These are phyloP conservation scores for Ptilonorhynchus violaceus DNA, from an alignment of 2,113 vertebrate species.

Conservation along the genomic window DNA sequence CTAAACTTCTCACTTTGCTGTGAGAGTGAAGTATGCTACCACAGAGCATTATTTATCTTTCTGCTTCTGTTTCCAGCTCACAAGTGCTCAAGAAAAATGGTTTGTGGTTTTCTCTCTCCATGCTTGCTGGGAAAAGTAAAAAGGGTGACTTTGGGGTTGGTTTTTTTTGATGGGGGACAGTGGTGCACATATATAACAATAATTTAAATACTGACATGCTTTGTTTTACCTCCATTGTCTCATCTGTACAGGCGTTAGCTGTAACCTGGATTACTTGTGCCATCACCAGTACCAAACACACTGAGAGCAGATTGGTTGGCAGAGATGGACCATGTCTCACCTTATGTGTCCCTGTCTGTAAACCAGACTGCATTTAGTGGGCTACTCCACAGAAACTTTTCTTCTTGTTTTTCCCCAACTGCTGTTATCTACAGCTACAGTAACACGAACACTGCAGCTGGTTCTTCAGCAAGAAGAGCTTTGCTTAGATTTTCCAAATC, in stretches of 20 bases:
- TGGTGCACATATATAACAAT: neutral
- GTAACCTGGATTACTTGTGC: neutral
- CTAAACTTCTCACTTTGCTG: neutral
- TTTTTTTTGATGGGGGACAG: neutral
- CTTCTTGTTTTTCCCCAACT: neutral
- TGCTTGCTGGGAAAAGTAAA: neutral
- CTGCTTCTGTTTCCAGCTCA: neutral
- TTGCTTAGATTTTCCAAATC: neutral
- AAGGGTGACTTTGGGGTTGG: neutral
- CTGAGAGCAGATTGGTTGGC: neutral
- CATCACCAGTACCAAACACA: neutral
- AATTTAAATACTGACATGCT: neutral
- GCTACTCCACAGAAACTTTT: neutral
- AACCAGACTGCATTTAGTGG: neutral
- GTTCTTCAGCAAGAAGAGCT: neutral
- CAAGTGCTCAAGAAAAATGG: neutral
- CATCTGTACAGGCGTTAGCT: neutral
- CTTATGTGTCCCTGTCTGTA: neutral
- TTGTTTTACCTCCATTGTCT: neutral
- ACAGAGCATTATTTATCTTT: neutral
- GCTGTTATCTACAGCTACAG: neutral
- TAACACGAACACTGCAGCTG: fast-evolving
- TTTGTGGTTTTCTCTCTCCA: neutral
- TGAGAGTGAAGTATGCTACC: neutral
- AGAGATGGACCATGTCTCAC: neutral